Conservation (phyloP, 1,140 invertebrate species). For the Ceratina calcarata region DNA sequence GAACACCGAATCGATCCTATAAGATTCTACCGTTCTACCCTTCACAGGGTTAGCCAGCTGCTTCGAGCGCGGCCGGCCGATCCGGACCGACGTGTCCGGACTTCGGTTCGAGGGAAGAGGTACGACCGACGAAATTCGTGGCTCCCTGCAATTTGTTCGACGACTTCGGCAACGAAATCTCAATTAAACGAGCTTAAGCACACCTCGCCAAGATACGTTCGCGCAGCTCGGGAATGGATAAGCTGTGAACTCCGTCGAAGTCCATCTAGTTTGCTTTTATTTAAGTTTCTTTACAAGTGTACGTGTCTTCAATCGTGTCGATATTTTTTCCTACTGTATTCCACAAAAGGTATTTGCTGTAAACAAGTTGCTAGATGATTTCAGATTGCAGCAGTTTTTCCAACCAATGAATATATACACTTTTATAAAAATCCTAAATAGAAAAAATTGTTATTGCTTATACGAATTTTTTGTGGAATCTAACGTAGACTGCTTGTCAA, state of each 20-base stretch:
- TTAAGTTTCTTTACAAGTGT: not conserved
- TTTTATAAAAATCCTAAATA: not conserved
- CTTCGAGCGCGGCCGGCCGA: slow-evolving; percentile 5
- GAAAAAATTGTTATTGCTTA: not conserved
- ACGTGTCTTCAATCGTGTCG: too few species aligned
- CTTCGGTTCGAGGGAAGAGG: slow-evolving; percentile 35
- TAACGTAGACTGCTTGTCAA: not conserved
- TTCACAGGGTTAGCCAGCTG: slow-evolving; percentile 57
- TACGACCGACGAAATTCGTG: slow-evolving; percentile 25
- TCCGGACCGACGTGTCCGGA: slow-evolving; percentile 53
- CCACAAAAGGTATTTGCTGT: too few species aligned
- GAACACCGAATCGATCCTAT: slow-evolving; percentile 63
- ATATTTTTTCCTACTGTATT: too few species aligned
- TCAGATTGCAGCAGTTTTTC: too few species aligned
- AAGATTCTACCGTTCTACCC: slow-evolving; percentile 51
- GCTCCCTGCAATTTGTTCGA: slow-evolving; percentile 35
- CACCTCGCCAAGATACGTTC: not conserved
- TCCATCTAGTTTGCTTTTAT: not conserved
- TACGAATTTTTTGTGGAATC: not conserved
- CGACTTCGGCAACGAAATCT: slow-evolving; percentile 47
- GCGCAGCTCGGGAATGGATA: not conserved
- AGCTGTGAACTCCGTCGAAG: not conserved
- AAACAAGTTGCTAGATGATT: too few species aligned
- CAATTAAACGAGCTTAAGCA: slow-evolving; percentile 42
- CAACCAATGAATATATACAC: too few species aligned